phyloP scores from a whole-genome alignment of 2,797 vertebrate species.

The Gallinago solitaria region DNA sequence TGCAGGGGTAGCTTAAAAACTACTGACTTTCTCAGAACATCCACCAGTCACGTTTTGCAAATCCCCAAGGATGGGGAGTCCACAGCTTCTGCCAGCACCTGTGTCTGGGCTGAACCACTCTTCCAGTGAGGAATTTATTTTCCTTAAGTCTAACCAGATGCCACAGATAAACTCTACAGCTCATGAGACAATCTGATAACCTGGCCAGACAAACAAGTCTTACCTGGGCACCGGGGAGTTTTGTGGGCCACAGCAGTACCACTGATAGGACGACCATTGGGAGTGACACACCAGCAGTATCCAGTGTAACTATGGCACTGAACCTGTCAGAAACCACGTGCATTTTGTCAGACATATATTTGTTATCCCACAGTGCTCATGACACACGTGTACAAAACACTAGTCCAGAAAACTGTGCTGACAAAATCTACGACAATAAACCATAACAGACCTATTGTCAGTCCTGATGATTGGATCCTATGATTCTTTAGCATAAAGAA shows the following conservation, averaged over 20 bases:
- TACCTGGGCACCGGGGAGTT: slow-evolving; percentile 95
- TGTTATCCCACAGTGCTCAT: neutral
- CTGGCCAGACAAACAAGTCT: neutral
- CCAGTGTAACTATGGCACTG: slow-evolving; percentile 98
- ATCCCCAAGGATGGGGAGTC: neutral
- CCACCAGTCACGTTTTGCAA: neutral
- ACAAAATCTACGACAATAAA: neutral
- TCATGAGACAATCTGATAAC: neutral
- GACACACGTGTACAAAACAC: neutral
- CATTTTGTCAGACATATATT: neutral
- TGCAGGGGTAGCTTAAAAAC: neutral
- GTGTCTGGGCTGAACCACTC: neutral
- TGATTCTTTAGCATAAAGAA: neutral
- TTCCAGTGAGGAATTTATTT: neutral
- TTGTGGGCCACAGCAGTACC: slow-evolving; percentile 97
- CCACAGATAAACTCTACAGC: neutral
- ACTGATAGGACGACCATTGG: slow-evolving; percentile 93
- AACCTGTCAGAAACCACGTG: slow-evolving; percentile 77
- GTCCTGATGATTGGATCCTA: too few relatives aligned
- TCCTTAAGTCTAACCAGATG: neutral
- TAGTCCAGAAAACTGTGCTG: neutral
- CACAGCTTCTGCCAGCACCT: neutral
- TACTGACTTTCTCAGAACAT: neutral
- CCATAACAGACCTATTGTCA: neutral
- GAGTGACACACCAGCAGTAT: slow-evolving; percentile 97